phyloP scores from a whole-genome alignment of 2,888 invertebrate genomes.

The Sphaeridia pumilis region DNA sequence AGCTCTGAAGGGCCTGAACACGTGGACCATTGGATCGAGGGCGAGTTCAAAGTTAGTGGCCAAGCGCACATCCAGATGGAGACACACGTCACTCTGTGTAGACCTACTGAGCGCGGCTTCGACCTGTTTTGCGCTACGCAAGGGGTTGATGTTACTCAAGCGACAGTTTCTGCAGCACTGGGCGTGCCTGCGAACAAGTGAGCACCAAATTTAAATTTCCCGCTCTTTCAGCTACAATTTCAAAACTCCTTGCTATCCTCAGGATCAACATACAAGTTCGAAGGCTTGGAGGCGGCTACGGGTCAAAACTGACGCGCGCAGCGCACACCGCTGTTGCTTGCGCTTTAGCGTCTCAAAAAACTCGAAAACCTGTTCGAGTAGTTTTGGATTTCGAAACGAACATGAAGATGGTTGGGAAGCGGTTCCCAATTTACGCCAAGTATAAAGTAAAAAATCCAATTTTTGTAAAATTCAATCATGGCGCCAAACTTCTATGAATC shows the following conservation, averaged over 20 bases:
- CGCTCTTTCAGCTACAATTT: background rate
- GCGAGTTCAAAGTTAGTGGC: conserved; percentile 42
- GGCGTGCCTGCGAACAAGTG: conserved; percentile 51
- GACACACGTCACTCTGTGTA: conserved; percentile 52
- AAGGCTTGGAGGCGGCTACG: conserved; percentile 70
- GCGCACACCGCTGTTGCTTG: conserved; percentile 50
- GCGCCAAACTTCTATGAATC: background rate
- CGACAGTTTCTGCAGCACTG: conserved; percentile 47
- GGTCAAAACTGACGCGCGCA: conserved; percentile 56
- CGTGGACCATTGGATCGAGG: conserved; percentile 41
- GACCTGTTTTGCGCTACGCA: conserved; percentile 55
- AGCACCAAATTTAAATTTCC: background rate
- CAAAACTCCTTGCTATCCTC: conserved; percentile 30
- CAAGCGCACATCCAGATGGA: conserved; percentile 67
- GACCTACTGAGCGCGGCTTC: conserved; percentile 59
- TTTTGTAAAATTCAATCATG: too few relatives aligned
- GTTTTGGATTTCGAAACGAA: conserved; percentile 58
- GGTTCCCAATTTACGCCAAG: conserved; percentile 49
- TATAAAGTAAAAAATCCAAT: conserved; percentile 47
- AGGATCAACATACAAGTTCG: conserved; percentile 59
- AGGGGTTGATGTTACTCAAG: conserved; percentile 51
- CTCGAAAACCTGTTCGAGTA: conserved; percentile 58
- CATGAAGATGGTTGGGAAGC: conserved; percentile 57
- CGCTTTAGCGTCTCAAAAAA: conserved; percentile 54
- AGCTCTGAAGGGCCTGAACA: conserved; percentile 32